Percentiles rank a stretch among this genome's conserved stretches.
Conservation (phyloP, 2,888 invertebrate species). For the Drosophila monieri region DNA sequence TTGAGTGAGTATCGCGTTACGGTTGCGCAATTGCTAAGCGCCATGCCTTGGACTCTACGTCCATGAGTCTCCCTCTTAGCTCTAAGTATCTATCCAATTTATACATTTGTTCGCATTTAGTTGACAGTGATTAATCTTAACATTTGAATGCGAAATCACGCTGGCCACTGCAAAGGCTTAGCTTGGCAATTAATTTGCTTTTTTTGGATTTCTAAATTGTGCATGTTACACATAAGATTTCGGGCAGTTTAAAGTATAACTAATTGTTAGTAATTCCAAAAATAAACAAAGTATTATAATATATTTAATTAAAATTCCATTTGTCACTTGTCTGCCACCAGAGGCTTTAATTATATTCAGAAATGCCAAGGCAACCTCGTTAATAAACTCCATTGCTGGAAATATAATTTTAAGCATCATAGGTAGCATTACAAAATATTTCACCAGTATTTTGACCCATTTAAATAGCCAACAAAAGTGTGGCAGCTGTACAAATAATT, state of each 20-base stretch:
- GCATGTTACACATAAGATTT: constrained; percentile 14
- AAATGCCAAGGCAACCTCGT: constrained; percentile 21
- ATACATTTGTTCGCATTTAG: constrained; percentile 52
- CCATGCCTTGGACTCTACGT: constrained; percentile 61
- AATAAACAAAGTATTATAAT: background rate
- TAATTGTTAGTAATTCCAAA: background rate
- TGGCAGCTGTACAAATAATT: constrained; percentile 34
- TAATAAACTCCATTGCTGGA: background rate
- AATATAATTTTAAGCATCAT: background rate
- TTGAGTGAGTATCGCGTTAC: constrained; percentile 63
- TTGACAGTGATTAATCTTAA: constrained; percentile 76
- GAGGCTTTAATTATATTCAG: constrained; percentile 13
- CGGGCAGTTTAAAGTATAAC: background rate
- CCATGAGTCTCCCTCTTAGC: constrained; percentile 36
- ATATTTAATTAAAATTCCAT: constrained; percentile 1
- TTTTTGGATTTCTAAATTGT: constrained; percentile 22
- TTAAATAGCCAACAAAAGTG: constrained; percentile 10
- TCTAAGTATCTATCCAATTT: constrained; percentile 66
- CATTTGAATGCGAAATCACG: constrained; percentile 61
- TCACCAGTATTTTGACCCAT: constrained; percentile 14
- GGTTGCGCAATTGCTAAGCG: constrained; percentile 64
- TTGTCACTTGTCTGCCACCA: constrained; percentile 7
- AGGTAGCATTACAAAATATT: background rate
- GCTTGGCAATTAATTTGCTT: constrained; percentile 51
- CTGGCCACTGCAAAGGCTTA: constrained; percentile 35